A percentile compares a stretch with the other conserved stretches of the same genome.
Conservation (phyloP, 2,888 invertebrate genomes). For the Sipunculus nudus region DNA sequence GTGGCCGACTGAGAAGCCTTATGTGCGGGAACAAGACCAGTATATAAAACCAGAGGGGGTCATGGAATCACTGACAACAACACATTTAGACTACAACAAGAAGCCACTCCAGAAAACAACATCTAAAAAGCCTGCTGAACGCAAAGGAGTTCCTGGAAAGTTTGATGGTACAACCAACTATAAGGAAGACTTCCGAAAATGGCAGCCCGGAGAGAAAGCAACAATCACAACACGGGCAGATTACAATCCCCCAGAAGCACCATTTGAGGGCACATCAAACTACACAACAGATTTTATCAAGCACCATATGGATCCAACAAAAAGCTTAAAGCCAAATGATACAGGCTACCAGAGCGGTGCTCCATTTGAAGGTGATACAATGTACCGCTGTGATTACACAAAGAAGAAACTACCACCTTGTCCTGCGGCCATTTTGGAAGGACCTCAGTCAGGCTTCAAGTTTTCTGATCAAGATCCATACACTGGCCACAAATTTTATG, state of each 20-base stretch:
- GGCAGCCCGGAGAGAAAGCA: slow-evolving; percentile 44
- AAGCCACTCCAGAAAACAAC: slow-evolving; percentile 48
- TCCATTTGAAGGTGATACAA: slow-evolving; percentile 61
- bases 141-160: slow-evolving; percentile 20
- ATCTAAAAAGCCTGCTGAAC: slow-evolving; percentile 18
- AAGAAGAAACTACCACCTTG: slow-evolving; percentile 51
- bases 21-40: slow-evolving; percentile 49
- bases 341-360: slow-evolving; percentile 51
- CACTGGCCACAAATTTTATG: slow-evolving; percentile 61
- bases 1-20: slow-evolving; percentile 52
- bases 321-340: slow-evolving; percentile 58
- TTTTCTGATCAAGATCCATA: slow-evolving; percentile 51
- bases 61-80: slow-evolving; percentile 61
- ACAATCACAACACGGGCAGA: slow-evolving; percentile 44
- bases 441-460: slow-evolving; percentile 39
- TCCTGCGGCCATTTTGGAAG: slow-evolving; percentile 58
- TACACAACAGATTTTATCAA: slow-evolving; percentile 58
- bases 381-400: slow-evolving; percentile 61
- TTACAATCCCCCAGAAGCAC: slow-evolving; percentile 60
- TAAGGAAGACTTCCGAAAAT: slow-evolving; percentile 45
- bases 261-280: slow-evolving; percentile 63
- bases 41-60: slow-evolving; percentile 60
- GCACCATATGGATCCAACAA: slow-evolving; percentile 41
- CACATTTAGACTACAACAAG: slow-evolving; percentile 49
- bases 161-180: slow-evolving; percentile 48